phyloP scores from a whole-genome alignment of 1,140 invertebrate genomes.

The Centruroides vittatus region DNA sequence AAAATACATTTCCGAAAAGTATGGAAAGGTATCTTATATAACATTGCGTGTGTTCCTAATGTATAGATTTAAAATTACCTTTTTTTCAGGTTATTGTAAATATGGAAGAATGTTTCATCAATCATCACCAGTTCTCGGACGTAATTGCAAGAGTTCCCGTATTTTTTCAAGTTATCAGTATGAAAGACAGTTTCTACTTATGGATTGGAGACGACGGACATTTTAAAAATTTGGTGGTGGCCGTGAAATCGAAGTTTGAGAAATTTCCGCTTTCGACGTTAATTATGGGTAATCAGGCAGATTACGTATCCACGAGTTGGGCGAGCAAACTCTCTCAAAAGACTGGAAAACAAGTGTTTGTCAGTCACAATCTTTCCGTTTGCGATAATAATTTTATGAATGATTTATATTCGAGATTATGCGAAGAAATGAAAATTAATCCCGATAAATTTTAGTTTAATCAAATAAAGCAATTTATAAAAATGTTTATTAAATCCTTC shows the following conservation, averaged over 20 bases:
- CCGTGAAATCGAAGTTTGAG: constrained; percentile 1
- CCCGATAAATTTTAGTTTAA: not conserved
- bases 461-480: no score
- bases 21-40: no score
- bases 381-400: not conserved
- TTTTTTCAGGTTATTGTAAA: no score
- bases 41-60: no score
- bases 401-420: not conserved
- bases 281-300: constrained; percentile 2
- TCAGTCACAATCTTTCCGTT: constrained; percentile 8
- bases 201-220: constrained; percentile 8
- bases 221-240: constrained; percentile 5
- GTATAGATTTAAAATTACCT: no score
- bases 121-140: constrained; percentile 3
- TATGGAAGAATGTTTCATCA: not conserved
- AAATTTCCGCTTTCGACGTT: not conserved
- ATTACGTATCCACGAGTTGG: not conserved
- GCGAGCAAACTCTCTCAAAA: constrained; percentile 4
- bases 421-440: constrained; percentile 1
- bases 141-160: not conserved
- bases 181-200: constrained; percentile 10
- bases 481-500: no score
- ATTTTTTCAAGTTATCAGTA: constrained; percentile 2
- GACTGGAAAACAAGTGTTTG: constrained; percentile 14
- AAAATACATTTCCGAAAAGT: no score